Percentiles rank a stretch among this genome's conserved stretches.
Conservation (phyloP, 2,888 invertebrate genomes). For the Sturmia bella region DNA sequence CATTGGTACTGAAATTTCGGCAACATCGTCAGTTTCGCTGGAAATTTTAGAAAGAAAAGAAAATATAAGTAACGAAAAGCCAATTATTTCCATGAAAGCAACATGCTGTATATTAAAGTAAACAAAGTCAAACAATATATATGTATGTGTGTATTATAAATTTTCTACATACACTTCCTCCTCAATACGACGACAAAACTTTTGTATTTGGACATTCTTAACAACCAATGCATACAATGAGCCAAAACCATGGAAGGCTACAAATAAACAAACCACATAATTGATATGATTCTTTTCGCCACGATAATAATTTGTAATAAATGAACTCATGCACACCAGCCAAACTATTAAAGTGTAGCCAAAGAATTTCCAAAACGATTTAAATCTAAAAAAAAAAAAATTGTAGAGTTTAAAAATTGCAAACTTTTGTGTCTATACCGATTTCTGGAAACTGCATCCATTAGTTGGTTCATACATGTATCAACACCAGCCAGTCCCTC, state of each 20-base stretch:
- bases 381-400: constrained; percentile 67
- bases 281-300: constrained; percentile 76
- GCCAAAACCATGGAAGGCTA: constrained; percentile 76
- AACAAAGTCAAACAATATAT: constrained; percentile 2
- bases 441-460: constrained; percentile 74
- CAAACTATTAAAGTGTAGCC: constrained; percentile 75
- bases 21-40: constrained; percentile 72
- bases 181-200: constrained; percentile 76
- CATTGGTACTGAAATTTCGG: constrained; percentile 76
- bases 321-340: constrained; percentile 75
- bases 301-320: constrained; percentile 76
- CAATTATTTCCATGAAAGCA: background rate
- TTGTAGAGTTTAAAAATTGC: no score
- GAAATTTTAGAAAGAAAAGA: constrained; percentile 4
- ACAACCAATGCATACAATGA: constrained; percentile 76
- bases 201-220: constrained; percentile 76
- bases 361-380: constrained; percentile 77
- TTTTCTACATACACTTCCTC: constrained; percentile 74
- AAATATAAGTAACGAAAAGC: constrained; percentile 27
- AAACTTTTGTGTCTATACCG: constrained; percentile 66
- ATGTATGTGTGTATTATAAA: no score
- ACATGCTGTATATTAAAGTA: background rate
- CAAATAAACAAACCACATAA: constrained; percentile 76
- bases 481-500: constrained; percentile 71
- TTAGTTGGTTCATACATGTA: constrained; percentile 72